Conservation (phyloP, 2,113 vertebrate genomes). For the Osmerus mordax region DNA sequence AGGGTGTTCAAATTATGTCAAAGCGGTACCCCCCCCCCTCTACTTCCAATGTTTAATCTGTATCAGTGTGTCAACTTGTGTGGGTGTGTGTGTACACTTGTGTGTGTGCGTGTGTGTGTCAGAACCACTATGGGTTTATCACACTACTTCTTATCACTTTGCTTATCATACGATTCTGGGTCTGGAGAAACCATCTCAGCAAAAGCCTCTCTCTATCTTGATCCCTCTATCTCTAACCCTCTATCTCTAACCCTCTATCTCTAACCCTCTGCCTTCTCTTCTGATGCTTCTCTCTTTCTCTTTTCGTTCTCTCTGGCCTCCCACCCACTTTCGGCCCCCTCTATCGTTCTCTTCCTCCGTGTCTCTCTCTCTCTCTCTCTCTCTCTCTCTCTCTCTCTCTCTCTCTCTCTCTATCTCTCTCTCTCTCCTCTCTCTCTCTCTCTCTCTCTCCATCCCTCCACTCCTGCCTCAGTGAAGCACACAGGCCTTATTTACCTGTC, state of each 20-base stretch:
- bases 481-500: neutral
- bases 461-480: neutral
- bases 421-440: neutral
- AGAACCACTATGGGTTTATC: too few relatives aligned
- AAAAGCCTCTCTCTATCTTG: conserved; percentile 28
- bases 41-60: too few relatives aligned
- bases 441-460: neutral
- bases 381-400: neutral
- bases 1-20: neutral
- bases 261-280: neutral
- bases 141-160: conserved; percentile 48
- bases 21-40: too few relatives aligned
- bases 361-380: neutral
- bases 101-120: neutral
- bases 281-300: neutral
- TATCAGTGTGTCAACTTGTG: neutral
- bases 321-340: conserved; percentile 11
- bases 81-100: neutral
- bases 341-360: neutral
- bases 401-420: neutral
- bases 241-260: too few relatives aligned
- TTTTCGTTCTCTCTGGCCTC: conserved; percentile 21
- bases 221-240: conserved; percentile 13
- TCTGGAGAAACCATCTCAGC: conserved; percentile 47
- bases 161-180: conserved; percentile 69